phyloP scores from a whole-genome alignment of 2,888 invertebrate species.

The Pantelozetes paolii region DNA sequence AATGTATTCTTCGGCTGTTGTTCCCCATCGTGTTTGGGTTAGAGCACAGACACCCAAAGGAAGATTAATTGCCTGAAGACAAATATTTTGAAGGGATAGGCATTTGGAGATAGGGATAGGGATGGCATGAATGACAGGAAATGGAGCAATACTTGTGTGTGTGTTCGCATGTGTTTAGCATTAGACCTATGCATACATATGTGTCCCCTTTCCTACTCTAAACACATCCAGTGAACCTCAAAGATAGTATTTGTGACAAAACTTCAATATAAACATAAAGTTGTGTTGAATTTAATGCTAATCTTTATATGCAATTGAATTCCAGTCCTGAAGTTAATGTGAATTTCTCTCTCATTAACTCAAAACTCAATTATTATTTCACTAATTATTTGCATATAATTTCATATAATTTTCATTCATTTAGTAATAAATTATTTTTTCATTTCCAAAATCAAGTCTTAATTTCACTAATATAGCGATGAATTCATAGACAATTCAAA shows the following conservation, averaged over 20 bases:
- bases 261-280: neutral
- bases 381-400: slow-evolving; percentile 2
- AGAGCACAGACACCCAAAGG: slow-evolving; percentile 25
- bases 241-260: slow-evolving; percentile 27
- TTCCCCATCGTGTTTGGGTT: slow-evolving; percentile 7
- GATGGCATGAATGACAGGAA: slow-evolving; percentile 17
- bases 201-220: slow-evolving; percentile 1
- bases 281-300: slow-evolving; percentile 5
- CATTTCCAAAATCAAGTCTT: too few relatives aligned
- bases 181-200: neutral
- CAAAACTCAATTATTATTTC: neutral
- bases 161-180: slow-evolving; percentile 6
- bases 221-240: slow-evolving; percentile 20
- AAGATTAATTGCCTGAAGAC: slow-evolving; percentile 37
- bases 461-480: neutral
- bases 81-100: slow-evolving; percentile 15
- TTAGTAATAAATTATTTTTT: neutral
- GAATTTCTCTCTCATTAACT: neutral
- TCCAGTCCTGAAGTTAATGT: neutral
- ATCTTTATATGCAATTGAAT: neutral
- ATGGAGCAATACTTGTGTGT: slow-evolving; percentile 35
- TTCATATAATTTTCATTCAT: neutral
- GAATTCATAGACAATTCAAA: neutral
- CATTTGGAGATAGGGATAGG: neutral
- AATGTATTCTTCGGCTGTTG: neutral